Conservation (phyloP, 53 echinoderm and acorn worm genomes). For the Apostichopus leukothele region DNA sequence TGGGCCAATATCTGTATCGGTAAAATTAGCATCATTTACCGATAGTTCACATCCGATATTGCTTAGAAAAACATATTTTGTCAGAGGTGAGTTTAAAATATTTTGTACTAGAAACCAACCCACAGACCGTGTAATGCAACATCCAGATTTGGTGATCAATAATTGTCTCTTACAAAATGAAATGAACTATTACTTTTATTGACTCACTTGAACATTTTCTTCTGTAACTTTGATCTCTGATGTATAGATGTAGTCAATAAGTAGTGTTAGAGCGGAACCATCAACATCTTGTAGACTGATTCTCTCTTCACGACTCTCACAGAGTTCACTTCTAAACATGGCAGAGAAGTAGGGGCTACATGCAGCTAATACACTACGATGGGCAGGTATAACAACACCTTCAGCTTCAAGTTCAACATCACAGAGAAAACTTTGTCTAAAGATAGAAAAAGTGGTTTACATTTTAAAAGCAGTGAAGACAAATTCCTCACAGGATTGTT, state of each 20-base stretch:
- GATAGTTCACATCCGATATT: no score
- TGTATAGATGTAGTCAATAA: constrained; percentile 97
- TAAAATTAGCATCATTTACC: no score
- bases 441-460: not conserved
- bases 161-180: no score
- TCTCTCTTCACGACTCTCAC: constrained; percentile 91
- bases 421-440: constrained; percentile 88
- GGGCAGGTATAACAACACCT: constrained; percentile 92
- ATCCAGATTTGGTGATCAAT: no score
- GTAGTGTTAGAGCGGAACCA: constrained; percentile 75
- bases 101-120: no score
- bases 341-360: constrained; percentile 98
- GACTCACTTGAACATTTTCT: constrained; percentile 93
- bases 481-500: no score
- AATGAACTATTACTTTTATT: no score
- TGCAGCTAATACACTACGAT: constrained; percentile 90
- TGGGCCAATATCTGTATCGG: no score
- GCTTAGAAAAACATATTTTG: no score
- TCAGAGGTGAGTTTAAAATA: no score
- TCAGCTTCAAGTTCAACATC: constrained; percentile 94
- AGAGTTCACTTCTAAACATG: constrained; percentile 96
- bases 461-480: no score
- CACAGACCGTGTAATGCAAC: no score
- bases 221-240: constrained; percentile 98
- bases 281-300: constrained; percentile 95